A percentile compares a stretch with the other conserved stretches of the same genome.
These are phyloP conservation scores for Drosophila percnosoma DNA, from an alignment of 2,888 invertebrate species.

Conservation along the genomic window DNA sequence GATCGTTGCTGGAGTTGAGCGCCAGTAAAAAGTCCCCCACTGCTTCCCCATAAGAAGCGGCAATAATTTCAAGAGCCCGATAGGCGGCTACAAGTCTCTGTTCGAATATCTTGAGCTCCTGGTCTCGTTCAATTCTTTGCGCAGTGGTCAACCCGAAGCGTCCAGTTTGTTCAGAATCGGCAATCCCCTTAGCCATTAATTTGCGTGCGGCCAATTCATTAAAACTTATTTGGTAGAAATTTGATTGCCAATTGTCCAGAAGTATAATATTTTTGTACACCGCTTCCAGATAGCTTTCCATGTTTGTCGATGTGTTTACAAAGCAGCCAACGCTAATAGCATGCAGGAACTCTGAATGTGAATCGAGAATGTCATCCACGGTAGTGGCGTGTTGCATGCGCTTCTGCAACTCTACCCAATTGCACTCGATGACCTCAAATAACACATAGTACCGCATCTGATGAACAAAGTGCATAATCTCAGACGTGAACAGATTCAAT, in stretches of 20 bases:
- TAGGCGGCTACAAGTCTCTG: slow-evolving; percentile 73
- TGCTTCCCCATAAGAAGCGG: slow-evolving; percentile 88
- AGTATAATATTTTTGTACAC: slow-evolving; percentile 83
- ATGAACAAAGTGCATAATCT: slow-evolving; percentile 85
- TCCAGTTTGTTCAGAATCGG: slow-evolving; percentile 75
- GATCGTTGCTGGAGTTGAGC: slow-evolving; percentile 93
- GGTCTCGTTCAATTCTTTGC: slow-evolving; percentile 82
- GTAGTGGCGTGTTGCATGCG: slow-evolving; percentile 91
- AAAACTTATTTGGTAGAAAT: slow-evolving; percentile 83
- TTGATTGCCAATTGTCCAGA: slow-evolving; percentile 83
- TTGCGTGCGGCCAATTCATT: slow-evolving; percentile 79
- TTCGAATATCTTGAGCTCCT: slow-evolving; percentile 83
- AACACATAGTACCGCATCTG: slow-evolving; percentile 96
- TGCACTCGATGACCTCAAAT: slow-evolving; percentile 97
- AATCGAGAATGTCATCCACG: slow-evolving; percentile 93
- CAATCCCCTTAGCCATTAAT: slow-evolving; percentile 60
- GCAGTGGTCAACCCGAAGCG: slow-evolving; percentile 82
- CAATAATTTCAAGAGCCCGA: slow-evolving; percentile 80
- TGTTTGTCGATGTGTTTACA: slow-evolving; percentile 85
- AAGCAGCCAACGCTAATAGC: slow-evolving; percentile 94
- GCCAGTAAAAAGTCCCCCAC: slow-evolving; percentile 94
- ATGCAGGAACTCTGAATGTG: slow-evolving; percentile 93
- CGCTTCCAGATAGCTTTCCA: slow-evolving; percentile 80
- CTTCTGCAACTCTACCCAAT: slow-evolving; percentile 94
- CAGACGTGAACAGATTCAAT: slow-evolving; percentile 83